Conservation (phyloP, 2,888 invertebrate genomes). For the Thymelicus sylvestris region DNA sequence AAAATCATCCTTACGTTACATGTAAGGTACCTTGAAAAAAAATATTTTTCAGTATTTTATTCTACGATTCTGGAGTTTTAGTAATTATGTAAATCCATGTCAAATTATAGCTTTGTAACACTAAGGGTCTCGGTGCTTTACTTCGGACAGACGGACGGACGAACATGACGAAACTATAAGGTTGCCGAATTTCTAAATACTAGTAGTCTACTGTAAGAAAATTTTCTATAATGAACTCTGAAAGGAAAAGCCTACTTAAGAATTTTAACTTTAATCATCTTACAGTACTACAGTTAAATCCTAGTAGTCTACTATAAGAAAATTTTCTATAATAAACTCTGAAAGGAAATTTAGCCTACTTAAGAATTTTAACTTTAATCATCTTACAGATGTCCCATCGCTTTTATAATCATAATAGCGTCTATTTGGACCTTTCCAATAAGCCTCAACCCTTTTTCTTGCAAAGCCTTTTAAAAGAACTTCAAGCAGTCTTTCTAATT, state of each 20-base stretch:
- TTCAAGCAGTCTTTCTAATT: constrained; percentile 12
- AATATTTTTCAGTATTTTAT: too few relatives aligned
- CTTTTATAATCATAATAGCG: constrained; percentile 6
- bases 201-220: too few relatives aligned
- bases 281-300: too few relatives aligned
- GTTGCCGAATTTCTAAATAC: too few relatives aligned
- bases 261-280: constrained; percentile 1
- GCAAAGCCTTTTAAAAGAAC: constrained; percentile 20
- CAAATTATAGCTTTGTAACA: too few relatives aligned
- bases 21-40: too few relatives aligned
- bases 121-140: too few relatives aligned
- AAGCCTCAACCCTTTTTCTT: constrained; percentile 19
- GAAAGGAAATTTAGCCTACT: background rate
- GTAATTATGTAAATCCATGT: too few relatives aligned
- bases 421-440: constrained; percentile 9
- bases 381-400: background rate
- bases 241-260: background rate
- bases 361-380: constrained; percentile 2
- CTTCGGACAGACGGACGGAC: too few relatives aligned
- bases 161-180: too few relatives aligned
- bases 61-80: too few relatives aligned
- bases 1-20: too few relatives aligned
- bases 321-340: background rate
- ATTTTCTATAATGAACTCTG: background rate
- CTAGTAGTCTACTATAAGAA: background rate